phyloP scores from a whole-genome alignment of 2,888 invertebrate species.

The Meiosimyza platycephala region DNA sequence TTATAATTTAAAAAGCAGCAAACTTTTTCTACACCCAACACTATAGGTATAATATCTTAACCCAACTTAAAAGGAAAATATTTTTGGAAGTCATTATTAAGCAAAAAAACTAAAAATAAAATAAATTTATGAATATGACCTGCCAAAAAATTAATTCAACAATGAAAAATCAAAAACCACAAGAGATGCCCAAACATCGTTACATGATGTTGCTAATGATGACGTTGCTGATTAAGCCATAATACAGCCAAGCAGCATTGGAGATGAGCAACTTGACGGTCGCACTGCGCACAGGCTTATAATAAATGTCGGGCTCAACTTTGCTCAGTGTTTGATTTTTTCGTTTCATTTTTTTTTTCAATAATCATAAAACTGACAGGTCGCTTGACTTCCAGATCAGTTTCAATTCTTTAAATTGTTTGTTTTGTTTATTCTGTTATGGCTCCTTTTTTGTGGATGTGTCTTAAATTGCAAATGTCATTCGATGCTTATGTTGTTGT shows the following conservation, averaged over 20 bases:
- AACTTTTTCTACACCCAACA: too few species aligned
- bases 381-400: conserved; percentile 67
- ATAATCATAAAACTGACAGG: conserved; percentile 66
- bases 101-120: too few species aligned
- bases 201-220: conserved; percentile 27
- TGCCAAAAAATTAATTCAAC: conserved; percentile 21
- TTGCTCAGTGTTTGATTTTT: too few species aligned
- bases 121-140: not conserved
- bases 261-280: conserved; percentile 6
- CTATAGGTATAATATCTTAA: too few species aligned
- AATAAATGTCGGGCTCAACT: too few species aligned
- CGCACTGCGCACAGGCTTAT: not conserved
- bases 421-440: conserved; percentile 46
- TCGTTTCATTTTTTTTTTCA: conserved; percentile 49
- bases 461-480: conserved; percentile 9
- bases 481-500: not conserved
- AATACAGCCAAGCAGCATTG: not conserved
- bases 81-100: too few species aligned
- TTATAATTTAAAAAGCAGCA: too few species aligned
- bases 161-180: not conserved
- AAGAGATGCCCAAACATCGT: conserved; percentile 22
- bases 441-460: too few species aligned
- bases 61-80: too few species aligned
- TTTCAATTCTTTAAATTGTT: conserved; percentile 49
- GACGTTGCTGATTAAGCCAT: conserved; percentile 32